Evolutionary conservation across 2,888 invertebrate genomes (phyloP).

Genomic region (Xanthostigma xanthostigma): DNA sequence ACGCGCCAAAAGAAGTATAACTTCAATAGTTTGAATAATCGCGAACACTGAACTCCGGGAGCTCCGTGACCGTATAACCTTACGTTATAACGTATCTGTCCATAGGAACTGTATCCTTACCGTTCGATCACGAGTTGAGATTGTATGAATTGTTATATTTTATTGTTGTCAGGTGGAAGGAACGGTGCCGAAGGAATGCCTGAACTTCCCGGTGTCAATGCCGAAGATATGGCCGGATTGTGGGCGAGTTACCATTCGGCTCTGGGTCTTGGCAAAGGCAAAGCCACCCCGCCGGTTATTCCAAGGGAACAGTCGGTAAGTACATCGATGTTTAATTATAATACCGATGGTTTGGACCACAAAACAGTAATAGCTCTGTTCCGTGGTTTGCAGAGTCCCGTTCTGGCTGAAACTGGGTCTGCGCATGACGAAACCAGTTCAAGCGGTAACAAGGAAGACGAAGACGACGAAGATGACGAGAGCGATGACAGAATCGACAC

Average conservation of each 20-base stretch:
- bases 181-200: slow-evolving; percentile 31
- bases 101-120: too few relatives aligned
- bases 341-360: not conserved
- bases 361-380: slow-evolving; percentile 5
- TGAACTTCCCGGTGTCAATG: slow-evolving; percentile 32
- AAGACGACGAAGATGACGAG: slow-evolving; percentile 80
- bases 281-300: slow-evolving; percentile 32
- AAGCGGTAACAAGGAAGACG: slow-evolving; percentile 73
- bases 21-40: too few relatives aligned
- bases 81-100: too few relatives aligned
- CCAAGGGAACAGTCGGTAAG: slow-evolving; percentile 53
- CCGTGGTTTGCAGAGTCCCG: slow-evolving; percentile 47
- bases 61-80: too few relatives aligned
- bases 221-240: slow-evolving; percentile 64
- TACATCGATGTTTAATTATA: slow-evolving; percentile 21
- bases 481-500: slow-evolving; percentile 84
- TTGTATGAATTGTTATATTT: not conserved
- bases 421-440: slow-evolving; percentile 81
- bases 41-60: too few relatives aligned
- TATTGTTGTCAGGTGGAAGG: slow-evolving; percentile 21
- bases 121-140: too few relatives aligned
- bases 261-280: slow-evolving; percentile 48
- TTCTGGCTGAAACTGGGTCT: slow-evolving; percentile 44
- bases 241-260: slow-evolving; percentile 78
- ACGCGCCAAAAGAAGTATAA: too few relatives aligned